phyloP scores from a whole-genome alignment of 2,888 invertebrate species.

The Cetonia aurata region DNA sequence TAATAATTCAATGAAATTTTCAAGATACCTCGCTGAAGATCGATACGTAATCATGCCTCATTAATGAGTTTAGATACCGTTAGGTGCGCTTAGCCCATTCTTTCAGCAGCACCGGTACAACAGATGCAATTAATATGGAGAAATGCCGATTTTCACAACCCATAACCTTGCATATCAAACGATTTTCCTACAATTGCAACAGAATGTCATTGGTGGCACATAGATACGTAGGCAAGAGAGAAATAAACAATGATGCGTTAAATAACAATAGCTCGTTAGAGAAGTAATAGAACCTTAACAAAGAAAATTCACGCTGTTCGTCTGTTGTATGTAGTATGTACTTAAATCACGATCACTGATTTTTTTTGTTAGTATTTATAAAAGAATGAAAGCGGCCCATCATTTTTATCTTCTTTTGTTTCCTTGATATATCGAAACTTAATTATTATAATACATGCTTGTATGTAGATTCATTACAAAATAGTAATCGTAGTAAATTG shows the following conservation, averaged over 20 bases:
- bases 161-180: constrained; percentile 18
- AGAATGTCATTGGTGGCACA: background rate
- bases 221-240: constrained; percentile 12
- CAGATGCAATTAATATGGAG: constrained; percentile 9
- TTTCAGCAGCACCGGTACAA: constrained; percentile 4
- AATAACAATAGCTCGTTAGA: constrained; percentile 22
- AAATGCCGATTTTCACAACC: constrained; percentile 14
- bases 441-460: background rate
- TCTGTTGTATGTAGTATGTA: background rate
- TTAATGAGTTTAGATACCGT: constrained; percentile 22
- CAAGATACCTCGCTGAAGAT: constrained; percentile 7
- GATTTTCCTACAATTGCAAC: constrained; percentile 17
- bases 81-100: constrained; percentile 9
- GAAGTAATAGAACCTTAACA: constrained; percentile 2
- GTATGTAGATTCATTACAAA: background rate
- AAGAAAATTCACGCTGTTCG: constrained; percentile 17
- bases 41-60: constrained; percentile 9
- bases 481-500: background rate
- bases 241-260: constrained; percentile 28
- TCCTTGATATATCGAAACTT: background rate
- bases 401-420: background rate
- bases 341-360: constrained; percentile 1
- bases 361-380: background rate
- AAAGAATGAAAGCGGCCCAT: background rate
- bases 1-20: constrained; percentile 17